Evolutionary conservation across 2,113 vertebrate species (phyloP), one percentile per base, ranked within the genome.

Genomic region (Lichenostomus cassidix): DNA sequence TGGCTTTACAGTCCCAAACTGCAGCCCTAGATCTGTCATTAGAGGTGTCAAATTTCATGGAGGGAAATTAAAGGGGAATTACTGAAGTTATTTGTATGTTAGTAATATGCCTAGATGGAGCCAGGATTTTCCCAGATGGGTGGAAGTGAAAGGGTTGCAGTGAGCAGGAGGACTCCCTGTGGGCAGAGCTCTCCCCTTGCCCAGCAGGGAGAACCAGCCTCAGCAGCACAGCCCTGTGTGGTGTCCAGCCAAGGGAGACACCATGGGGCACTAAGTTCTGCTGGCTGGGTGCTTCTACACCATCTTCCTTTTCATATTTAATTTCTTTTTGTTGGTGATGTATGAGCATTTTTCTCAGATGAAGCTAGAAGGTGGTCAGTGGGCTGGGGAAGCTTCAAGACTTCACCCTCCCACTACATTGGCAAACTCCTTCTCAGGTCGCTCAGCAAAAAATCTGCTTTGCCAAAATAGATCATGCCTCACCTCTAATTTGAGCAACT

Each of bases 231-330:
- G 59, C 41, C 63, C 39, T 28, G 7, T 4, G 8, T 11, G 15
- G 1, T 42, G 28, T 12, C 63, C 0, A 0, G 6, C 19, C 39
- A 15, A 4, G 15, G 53, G 39, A 27, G 8, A 17, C 28, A 60
- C 28, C 4, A 0, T 1, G 17, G 58, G 69, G 4, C 28, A 55
- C 15, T 3, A 0, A 5, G 12, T 12, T 37, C 79, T 28, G 25
- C 29, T 67, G 41, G 7, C 50, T 58, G 50, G 24, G 5, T 9
- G 52, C 42, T 85, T 8, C 65, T 53, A 0, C 49, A 21, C 12
- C 69, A 15, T 3, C 74, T 44, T 49, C 69, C 44, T 69, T 29
- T 23, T 11, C 12, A 13, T 8, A 8, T 22, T 50, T 50, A 0
- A 31, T 42, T 47, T 31, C 19, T 60, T 35, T 65, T 33, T 77